Conservation (phyloP, 2,113 vertebrate genomes). For the Leptodactylus fuscus region DNA sequence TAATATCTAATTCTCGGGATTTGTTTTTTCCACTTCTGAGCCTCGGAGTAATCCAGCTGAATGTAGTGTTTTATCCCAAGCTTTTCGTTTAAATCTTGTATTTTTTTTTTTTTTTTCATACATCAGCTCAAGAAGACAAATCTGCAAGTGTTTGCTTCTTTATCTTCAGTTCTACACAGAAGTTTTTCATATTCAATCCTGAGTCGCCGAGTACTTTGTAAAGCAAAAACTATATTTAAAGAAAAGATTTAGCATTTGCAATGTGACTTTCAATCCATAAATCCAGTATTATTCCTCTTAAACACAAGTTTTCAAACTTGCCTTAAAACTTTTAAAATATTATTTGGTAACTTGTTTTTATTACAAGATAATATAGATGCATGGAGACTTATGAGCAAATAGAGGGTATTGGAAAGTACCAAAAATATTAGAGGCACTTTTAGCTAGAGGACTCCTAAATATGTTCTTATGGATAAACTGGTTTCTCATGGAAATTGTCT, state of each 20-base stretch:
- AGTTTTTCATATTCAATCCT: slow-evolving; percentile 5
- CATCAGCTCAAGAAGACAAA: slow-evolving; percentile 22
- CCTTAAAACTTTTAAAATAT: background rate
- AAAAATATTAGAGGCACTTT: background rate
- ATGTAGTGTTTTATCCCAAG: slow-evolving; percentile 53
- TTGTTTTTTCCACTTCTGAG: slow-evolving; percentile 36
- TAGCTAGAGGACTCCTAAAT: too few relatives aligned
- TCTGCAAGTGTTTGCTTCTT: slow-evolving; percentile 16
- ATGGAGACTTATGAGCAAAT: background rate
- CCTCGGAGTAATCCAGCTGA: slow-evolving; percentile 42
- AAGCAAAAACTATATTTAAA: slow-evolving; percentile 18
- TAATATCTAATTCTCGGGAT: slow-evolving; percentile 56
- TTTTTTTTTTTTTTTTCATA: slow-evolving; percentile 24
- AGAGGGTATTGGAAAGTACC: too few relatives aligned
- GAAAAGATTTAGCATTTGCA: background rate
- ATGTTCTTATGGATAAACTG: background rate
- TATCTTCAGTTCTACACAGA: slow-evolving; percentile 7
- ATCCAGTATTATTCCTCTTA: background rate
- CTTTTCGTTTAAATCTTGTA: slow-evolving; percentile 44
- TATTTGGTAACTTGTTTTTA: background rate
- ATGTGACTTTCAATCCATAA: background rate
- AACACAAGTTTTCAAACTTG: background rate
- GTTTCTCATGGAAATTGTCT: background rate
- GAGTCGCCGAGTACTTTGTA: background rate
- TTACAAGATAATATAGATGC: background rate